phyloP scores from a whole-genome alignment of 37 sponge, comb jelly and placozoan genomes.

The Corticium candelabrum region DNA sequence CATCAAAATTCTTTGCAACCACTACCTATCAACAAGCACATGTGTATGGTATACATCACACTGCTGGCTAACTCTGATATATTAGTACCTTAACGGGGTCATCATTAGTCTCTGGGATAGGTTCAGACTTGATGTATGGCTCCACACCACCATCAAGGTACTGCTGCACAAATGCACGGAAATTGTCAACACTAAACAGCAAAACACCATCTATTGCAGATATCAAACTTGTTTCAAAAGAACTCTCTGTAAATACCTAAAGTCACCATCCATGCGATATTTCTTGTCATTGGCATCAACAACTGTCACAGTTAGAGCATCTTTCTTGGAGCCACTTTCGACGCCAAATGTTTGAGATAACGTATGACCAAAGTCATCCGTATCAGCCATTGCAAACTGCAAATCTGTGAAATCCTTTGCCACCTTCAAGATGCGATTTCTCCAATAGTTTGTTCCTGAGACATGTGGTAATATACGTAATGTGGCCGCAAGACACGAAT shows the following conservation, averaged over 20 bases:
- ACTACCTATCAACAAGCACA: constrained; percentile 42
- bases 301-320: constrained; percentile 34
- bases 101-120: constrained; percentile 57
- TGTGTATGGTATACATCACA: neutral
- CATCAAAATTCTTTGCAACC: constrained; percentile 80
- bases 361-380: constrained; percentile 25
- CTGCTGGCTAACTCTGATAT: neutral
- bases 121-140: constrained; percentile 75
- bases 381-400: constrained; percentile 61
- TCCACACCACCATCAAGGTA: constrained; percentile 61
- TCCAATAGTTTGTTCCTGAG: constrained; percentile 78
- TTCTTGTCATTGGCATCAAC: constrained; percentile 51
- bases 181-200: constrained; percentile 44
- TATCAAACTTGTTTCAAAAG: too few species aligned
- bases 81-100: constrained; percentile 67
- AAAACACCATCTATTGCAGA: neutral
- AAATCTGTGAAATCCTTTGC: constrained; percentile 65
- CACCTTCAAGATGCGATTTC: constrained; percentile 81
- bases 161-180: constrained; percentile 45
- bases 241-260: constrained; percentile 31
- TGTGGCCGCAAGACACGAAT: neutral
- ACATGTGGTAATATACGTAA: neutral
- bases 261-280: constrained; percentile 54
- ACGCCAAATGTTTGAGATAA: constrained; percentile 50
- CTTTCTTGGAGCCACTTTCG: neutral